These are phyloP conservation scores for Mesodorylaimus sp. DNA, from an alignment of 2,888 invertebrate genomes.

Conservation along the genomic window DNA sequence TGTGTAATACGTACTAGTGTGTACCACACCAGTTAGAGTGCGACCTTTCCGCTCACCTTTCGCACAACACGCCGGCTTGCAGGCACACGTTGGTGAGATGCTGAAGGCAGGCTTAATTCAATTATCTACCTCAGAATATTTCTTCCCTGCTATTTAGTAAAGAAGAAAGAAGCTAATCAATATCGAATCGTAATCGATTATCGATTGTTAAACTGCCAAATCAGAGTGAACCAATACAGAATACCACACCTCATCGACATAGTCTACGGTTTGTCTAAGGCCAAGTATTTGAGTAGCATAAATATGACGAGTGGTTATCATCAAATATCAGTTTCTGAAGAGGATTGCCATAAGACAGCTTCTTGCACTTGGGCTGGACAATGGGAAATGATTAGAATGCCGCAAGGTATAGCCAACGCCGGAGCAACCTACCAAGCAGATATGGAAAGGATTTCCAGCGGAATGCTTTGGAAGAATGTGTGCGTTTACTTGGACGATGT, in stretches of 20 bases:
- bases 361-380: conserved; percentile 14
- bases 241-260: conserved; percentile 11
- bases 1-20: too few species aligned
- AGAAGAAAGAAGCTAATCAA: conserved; percentile 21
- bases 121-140: conserved; percentile 23
- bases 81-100: not conserved
- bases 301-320: conserved; percentile 14
- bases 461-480: conserved; percentile 12
- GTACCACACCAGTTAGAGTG: too few species aligned
- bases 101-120: conserved; percentile 9
- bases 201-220: conserved; percentile 13
- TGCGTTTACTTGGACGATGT: conserved; percentile 18
- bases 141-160: conserved; percentile 25
- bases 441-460: conserved; percentile 15
- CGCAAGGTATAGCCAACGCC: conserved; percentile 18
- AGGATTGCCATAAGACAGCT: conserved; percentile 15
- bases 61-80: not conserved
- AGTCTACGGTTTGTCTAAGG: conserved; percentile 8
- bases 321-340: conserved; percentile 13
- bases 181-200: too few species aligned
- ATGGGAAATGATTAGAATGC: conserved; percentile 18
- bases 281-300: conserved; percentile 10
- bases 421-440: conserved; percentile 16
- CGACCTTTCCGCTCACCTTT: not conserved
- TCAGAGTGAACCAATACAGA: conserved; percentile 11